phyloP scores from a whole-genome alignment of 2,888 invertebrate species.

The Sphinx pinastri region DNA sequence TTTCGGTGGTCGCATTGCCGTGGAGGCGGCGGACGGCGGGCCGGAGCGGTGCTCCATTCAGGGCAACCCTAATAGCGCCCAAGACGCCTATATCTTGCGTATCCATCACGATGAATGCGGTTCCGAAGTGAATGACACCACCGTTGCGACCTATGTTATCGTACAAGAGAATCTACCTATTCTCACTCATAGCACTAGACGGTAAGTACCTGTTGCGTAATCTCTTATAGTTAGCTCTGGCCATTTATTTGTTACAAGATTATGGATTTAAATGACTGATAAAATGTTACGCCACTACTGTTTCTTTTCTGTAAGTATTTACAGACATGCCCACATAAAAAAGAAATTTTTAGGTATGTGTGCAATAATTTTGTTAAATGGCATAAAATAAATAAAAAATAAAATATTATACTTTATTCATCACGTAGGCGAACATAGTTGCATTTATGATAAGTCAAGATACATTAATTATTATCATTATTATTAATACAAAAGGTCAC shows the following conservation, averaged over 20 bases:
- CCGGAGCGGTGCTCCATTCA: slow-evolving; percentile 88
- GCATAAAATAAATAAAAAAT: too few species aligned
- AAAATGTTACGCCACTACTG: too few species aligned
- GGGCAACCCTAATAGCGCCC: slow-evolving; percentile 88
- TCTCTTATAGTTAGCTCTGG: background rate
- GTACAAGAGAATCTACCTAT: slow-evolving; percentile 93
- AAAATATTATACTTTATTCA: too few species aligned
- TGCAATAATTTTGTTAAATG: too few species aligned
- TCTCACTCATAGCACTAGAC: slow-evolving; percentile 90
- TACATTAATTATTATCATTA: too few species aligned
- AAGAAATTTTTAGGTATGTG: too few species aligned
- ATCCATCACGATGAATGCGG: slow-evolving; percentile 90
- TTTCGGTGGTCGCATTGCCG: slow-evolving; percentile 91
- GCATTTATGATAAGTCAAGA: too few species aligned
- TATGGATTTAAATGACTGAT: too few species aligned
- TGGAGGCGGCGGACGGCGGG: slow-evolving; percentile 88
- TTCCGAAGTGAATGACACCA: slow-evolving; percentile 89
- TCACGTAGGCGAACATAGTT: too few species aligned
- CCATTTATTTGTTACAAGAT: background rate
- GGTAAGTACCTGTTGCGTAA: slow-evolving; percentile 60
- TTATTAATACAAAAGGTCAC: too few species aligned
- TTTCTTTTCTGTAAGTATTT: too few species aligned
- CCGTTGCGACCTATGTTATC: slow-evolving; percentile 91
- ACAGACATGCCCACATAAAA: too few species aligned
- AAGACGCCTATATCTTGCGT: slow-evolving; percentile 89